Percentiles rank a stretch among this genome's conserved stretches.
These are phyloP conservation scores for Ibidorhyncha struthersii DNA, from an alignment of 2,113 vertebrate species.

Conservation along the genomic window DNA sequence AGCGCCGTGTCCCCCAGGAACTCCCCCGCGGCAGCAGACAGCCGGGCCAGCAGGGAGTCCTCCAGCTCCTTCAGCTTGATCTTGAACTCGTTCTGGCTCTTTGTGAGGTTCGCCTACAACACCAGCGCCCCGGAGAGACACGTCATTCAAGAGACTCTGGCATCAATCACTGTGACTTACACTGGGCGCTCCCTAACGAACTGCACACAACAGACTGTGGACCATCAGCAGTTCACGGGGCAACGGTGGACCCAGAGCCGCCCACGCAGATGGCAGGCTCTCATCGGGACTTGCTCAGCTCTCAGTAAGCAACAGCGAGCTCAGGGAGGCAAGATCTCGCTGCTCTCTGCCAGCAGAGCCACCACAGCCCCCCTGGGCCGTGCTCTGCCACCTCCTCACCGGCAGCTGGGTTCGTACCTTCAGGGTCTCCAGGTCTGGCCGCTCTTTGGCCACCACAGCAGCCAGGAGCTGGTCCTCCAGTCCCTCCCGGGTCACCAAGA, in stretches of 20 bases:
- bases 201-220: background rate
- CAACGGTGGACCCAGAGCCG: fast-evolving
- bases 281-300: fast-evolving
- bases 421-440: conserved; percentile 74
- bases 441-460: conserved; percentile 77
- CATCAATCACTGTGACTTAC: fast-evolving
- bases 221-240: background rate
- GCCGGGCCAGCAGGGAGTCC: conserved; percentile 75
- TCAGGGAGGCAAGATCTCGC: fast-evolving
- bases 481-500: conserved; percentile 79
- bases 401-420: conserved; percentile 51
- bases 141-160: background rate
- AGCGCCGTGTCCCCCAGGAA: conserved; percentile 74
- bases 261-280: background rate
- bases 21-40: conserved; percentile 68
- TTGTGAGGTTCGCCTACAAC: conserved; percentile 74
- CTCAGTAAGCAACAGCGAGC: fast-evolving
- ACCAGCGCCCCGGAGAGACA: fast-evolving
- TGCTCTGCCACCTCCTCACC: background rate
- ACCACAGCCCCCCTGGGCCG: fast-evolving
- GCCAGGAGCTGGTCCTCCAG: conserved; percentile 81
- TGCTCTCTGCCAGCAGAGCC: background rate
- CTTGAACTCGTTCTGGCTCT: conserved; percentile 80
- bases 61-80: conserved; percentile 79
- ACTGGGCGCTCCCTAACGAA: background rate